Evolutionary conservation across 1,140 invertebrate species (phyloP).

Genomic region (Atta texana): DNA sequence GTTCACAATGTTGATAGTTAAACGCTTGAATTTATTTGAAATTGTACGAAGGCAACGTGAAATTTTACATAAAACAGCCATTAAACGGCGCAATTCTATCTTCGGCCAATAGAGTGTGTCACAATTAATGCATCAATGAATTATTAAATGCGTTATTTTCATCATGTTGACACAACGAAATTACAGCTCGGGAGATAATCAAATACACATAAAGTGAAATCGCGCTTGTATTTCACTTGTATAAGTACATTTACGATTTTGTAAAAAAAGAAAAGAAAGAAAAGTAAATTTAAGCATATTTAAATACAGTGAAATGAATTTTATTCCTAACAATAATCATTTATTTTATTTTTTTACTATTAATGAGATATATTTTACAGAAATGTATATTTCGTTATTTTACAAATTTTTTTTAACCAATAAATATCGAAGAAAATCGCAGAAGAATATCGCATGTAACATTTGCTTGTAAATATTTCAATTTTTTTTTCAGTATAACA

Average conservation of each 20-base stretch:
- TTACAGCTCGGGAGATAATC: not conserved
- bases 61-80: slow-evolving; percentile 25
- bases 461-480: no score
- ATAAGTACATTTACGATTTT: not conserved
- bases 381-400: no score
- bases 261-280: not conserved
- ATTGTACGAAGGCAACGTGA: not conserved
- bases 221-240: not conserved
- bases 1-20: not conserved
- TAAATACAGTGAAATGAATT: no score
- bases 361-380: no score
- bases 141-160: slow-evolving; percentile 34
- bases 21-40: slow-evolving; percentile 12
- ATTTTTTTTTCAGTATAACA: no score
- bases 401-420: no score
- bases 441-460: no score
- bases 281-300: no score
- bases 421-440: no score
- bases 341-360: no score
- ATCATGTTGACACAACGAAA: not conserved
- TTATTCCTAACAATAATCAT: no score
- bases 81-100: slow-evolving; percentile 15
- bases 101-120: not conserved
- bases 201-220: not conserved
- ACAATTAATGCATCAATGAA: not conserved